Conservation (phyloP, 1,140 invertebrate genomes). For the Drosophila quadrilineata region DNA sequence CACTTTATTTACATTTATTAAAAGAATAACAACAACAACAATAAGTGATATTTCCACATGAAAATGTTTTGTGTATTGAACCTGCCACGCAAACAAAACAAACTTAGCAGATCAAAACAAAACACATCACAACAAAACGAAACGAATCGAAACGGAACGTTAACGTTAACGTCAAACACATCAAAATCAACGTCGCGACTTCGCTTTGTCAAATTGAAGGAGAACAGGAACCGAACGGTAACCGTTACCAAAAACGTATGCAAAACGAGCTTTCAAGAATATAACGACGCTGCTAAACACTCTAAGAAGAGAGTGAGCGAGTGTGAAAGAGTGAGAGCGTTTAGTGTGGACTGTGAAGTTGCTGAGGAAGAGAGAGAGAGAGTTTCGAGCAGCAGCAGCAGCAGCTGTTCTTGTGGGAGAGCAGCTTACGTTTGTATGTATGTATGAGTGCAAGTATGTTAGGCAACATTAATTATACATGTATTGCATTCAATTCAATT, state of each 20-base stretch:
- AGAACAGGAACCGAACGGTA: constrained; percentile 67
- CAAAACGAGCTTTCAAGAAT: constrained; percentile 25
- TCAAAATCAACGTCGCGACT: too few relatives aligned
- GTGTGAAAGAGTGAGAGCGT: background rate
- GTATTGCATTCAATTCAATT: constrained; percentile 15
- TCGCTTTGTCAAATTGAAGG: constrained; percentile 62
- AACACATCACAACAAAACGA: too few relatives aligned
- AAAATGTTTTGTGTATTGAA: constrained; percentile 57
- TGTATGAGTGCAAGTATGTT: too few relatives aligned
- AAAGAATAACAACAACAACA: constrained; percentile 11
- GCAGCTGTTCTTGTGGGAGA: too few relatives aligned
- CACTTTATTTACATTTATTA: constrained; percentile 60
- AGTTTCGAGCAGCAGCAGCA: too few relatives aligned
- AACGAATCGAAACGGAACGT: too few relatives aligned
- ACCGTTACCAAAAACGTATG: constrained; percentile 23
- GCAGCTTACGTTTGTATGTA: too few relatives aligned
- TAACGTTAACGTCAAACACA: too few relatives aligned
- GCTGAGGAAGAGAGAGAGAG: background rate
- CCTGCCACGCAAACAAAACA: constrained; percentile 45
- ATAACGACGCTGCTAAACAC: background rate
- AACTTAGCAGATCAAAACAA: too few relatives aligned
- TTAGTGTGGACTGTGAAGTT: too few relatives aligned
- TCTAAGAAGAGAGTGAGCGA: background rate
- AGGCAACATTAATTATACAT: constrained; percentile 28
- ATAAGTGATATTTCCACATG: constrained; percentile 31